Evolutionary conservation across 2,888 invertebrate species (phyloP), one percentile per base, ranked within the genome.

Genomic region (Biston betularia): DNA sequence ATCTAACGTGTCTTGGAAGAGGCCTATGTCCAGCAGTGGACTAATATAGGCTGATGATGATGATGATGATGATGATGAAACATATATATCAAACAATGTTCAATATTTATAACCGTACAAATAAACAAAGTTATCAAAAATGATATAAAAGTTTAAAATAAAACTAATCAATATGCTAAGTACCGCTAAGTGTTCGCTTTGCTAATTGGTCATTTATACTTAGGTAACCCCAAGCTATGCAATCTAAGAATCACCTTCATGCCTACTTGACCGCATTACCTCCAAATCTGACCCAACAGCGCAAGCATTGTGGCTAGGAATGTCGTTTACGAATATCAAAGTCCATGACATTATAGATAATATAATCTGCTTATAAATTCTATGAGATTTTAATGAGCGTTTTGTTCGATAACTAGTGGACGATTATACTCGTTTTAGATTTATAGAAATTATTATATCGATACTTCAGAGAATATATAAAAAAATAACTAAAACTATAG

Each of bases 281-380:
- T 65, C 44, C 59, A 54, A 14, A n/a, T 24, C 40, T 59, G 66
- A 66, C 57, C 62, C 57, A 48, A 54, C 46, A 38, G 38, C 3
- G 24, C 24, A 1, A 24, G 24, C 24, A 58, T n/a, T 65, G 45
- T 14, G 50, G 10, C 10, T 45, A 14, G 53, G 65, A 69, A 69
- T 68, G 65, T 61, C 55, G 63, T 62, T 68, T 61, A 58, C 48
- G 33, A 63, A 65, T 54, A 52, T 50, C 6, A 42, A 35, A 45
- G 64, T 14, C 61, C 66, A 40, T 58, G 57, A 61, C 63, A 58
- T 66, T 38, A 38, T 38, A 38, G 38, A 38, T 0, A 49, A 58
- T 11, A 40, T 49, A 58, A 58, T 58, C 58, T 33, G 40, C 40
- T 59, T 34, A 11, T 56, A 34, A 49, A 42, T 38, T 40, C 14